Conservation (phyloP, 1,140 invertebrate species). For the Parasteatoda tepidariorum region DNA sequence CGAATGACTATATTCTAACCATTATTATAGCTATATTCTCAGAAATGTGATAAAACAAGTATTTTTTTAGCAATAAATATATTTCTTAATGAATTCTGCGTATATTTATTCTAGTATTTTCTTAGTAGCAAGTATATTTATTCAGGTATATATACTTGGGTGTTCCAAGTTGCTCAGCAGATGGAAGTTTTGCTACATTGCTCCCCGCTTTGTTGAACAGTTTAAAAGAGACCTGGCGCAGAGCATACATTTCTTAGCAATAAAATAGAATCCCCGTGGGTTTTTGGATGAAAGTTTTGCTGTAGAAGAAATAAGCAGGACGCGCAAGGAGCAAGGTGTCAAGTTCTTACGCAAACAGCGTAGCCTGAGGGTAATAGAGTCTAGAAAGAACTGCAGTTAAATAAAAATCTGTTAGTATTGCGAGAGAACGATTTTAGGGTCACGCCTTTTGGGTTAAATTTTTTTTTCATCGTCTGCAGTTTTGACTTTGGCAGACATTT, state of each 20-base stretch:
- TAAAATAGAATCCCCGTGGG: conserved; percentile 19
- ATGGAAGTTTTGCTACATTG: not conserved
- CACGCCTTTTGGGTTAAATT: not conserved
- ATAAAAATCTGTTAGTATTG: not conserved
- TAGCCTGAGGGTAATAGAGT: not conserved
- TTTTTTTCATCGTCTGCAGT: no score
- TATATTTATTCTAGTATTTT: no score
- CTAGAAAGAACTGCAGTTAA: not conserved
- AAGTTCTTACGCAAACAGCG: conserved; percentile 26
- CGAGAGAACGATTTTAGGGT: not conserved
- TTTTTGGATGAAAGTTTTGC: not conserved
- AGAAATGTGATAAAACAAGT: no score
- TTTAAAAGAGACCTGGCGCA: not conserved
- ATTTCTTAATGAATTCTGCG: no score
- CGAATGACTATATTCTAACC: no score
- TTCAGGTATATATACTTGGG: not conserved
- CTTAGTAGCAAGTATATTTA: no score
- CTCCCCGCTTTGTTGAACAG: not conserved
- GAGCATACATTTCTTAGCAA: not conserved
- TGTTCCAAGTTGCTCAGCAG: not conserved
- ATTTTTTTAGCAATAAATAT: no score
- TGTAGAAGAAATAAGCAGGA: not conserved
- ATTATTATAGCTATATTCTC: no score
- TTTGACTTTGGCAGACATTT: no score
- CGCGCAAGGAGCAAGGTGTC: conserved; percentile 15